Evolutionary conservation across 2,888 invertebrate genomes (phyloP).

Genomic region (Cephus spinipes): DNA sequence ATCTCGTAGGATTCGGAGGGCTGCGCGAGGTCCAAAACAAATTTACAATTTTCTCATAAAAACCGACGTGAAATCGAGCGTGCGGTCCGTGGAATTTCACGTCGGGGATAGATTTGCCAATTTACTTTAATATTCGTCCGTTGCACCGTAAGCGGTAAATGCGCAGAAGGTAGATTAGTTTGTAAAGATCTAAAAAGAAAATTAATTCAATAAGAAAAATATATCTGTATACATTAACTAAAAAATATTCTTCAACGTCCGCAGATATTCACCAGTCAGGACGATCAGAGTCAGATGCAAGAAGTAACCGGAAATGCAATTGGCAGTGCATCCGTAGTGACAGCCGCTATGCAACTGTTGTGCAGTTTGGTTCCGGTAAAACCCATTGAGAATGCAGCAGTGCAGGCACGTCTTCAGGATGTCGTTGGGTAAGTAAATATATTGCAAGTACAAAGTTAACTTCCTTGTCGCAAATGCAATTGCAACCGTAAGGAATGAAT

Average conservation of each 20-base stretch:
- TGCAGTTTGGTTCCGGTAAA: slow-evolving; percentile 68
- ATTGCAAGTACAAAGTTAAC: background rate
- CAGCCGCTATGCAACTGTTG: slow-evolving; percentile 69
- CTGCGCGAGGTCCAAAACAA: slow-evolving; percentile 30
- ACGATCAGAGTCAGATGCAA: slow-evolving; percentile 57
- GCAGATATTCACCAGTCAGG: slow-evolving; percentile 54
- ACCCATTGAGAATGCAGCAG: slow-evolving; percentile 64
- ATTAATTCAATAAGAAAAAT: background rate
- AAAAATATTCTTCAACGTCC: background rate
- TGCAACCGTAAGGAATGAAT: background rate
- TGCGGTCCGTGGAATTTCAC: background rate
- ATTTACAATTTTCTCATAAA: slow-evolving; percentile 46
- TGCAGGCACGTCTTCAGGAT: slow-evolving; percentile 69
- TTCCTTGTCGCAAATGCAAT: background rate
- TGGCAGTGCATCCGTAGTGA: slow-evolving; percentile 65
- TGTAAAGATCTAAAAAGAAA: background rate
- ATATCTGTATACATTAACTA: background rate
- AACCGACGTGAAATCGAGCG: background rate
- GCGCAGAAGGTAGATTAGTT: background rate
- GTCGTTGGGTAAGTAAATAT: slow-evolving; percentile 69
- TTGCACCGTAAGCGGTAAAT: background rate
- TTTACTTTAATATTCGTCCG: background rate
- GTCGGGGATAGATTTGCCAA: background rate
- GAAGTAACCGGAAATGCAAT: slow-evolving; percentile 51
- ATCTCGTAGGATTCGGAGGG: slow-evolving; percentile 29